Percentiles rank a stretch among this genome's conserved stretches.
phyloP scores from a whole-genome alignment of 1,140 invertebrate genomes.

The Hyles euphorbiae region DNA sequence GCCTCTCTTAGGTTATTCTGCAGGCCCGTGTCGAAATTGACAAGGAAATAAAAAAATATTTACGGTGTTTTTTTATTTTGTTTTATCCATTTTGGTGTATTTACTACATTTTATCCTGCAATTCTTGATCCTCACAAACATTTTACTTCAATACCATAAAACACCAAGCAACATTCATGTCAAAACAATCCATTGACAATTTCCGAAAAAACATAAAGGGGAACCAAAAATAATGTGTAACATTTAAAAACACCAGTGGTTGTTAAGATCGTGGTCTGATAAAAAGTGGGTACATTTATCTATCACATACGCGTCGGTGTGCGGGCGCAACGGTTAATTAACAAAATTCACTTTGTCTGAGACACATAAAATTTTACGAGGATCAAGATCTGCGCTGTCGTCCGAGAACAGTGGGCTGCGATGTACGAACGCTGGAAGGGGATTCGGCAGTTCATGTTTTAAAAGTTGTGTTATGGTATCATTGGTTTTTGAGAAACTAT shows the following conservation, averaged over 20 bases:
- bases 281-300: slow-evolving; percentile 56
- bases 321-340: slow-evolving; percentile 64
- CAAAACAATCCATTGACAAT: neutral
- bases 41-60: too few relatives aligned
- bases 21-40: too few relatives aligned
- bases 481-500: too few relatives aligned
- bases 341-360: slow-evolving; percentile 73
- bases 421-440: neutral
- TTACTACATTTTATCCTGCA: too few relatives aligned
- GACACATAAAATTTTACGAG: slow-evolving; percentile 73
- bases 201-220: neutral
- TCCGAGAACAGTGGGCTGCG: neutral
- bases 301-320: slow-evolving; percentile 46
- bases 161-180: too few relatives aligned
- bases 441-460: neutral
- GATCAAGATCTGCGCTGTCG: slow-evolving; percentile 64
- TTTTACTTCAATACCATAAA: too few relatives aligned
- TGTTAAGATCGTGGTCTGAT: slow-evolving; percentile 50
- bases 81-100: too few relatives aligned
- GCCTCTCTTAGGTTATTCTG: too few relatives aligned
- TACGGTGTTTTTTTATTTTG: too few relatives aligned
- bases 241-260: neutral
- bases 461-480: too few relatives aligned
- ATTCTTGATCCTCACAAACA: too few relatives aligned
- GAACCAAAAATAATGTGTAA: neutral